These are phyloP conservation scores for Drosophila nigritarsus DNA, from an alignment of 2,888 invertebrate genomes.

Conservation along the genomic window DNA sequence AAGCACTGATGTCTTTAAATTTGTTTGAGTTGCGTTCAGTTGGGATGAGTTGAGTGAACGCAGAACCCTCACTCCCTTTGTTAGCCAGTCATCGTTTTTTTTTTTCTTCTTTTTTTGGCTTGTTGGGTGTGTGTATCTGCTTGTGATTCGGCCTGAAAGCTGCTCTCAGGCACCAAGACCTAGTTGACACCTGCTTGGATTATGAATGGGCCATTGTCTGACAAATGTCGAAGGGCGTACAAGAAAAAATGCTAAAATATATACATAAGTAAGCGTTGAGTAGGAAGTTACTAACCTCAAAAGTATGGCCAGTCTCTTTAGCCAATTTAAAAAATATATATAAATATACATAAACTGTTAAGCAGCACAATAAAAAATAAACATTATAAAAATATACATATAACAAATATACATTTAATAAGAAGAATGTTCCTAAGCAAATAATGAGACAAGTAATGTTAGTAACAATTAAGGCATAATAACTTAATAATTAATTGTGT, in stretches of 20 bases:
- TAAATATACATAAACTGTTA: not conserved
- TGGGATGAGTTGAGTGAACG: not conserved
- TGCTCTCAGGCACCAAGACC: conserved; percentile 4
- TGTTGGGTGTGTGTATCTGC: conserved; percentile 3
- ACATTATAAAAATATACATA: not conserved
- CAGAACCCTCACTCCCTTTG: not conserved
- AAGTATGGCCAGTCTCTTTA: not conserved
- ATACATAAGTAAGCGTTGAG: not conserved
- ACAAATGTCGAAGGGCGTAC: conserved; percentile 12
- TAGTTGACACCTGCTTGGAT: conserved; percentile 14
- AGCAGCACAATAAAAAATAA: not conserved
- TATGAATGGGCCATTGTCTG: conserved; percentile 17
- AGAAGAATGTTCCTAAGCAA: not conserved
- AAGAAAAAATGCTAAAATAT: conserved; percentile 1
- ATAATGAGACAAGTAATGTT: not conserved
- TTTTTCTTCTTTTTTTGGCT: not conserved
- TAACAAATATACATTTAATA: not conserved
- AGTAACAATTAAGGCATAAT: not conserved
- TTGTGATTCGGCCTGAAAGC: not conserved
- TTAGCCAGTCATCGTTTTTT: conserved; percentile 7
- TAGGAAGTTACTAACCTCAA: not conserved
- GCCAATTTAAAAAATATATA: not conserved
- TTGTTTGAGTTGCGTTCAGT: not conserved
- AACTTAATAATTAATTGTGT: not conserved
- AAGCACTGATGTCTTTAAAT: conserved; percentile 5